Evolutionary conservation across 2,113 vertebrate genomes (phyloP).

Genomic region (Scytalopus superciliaris): DNA sequence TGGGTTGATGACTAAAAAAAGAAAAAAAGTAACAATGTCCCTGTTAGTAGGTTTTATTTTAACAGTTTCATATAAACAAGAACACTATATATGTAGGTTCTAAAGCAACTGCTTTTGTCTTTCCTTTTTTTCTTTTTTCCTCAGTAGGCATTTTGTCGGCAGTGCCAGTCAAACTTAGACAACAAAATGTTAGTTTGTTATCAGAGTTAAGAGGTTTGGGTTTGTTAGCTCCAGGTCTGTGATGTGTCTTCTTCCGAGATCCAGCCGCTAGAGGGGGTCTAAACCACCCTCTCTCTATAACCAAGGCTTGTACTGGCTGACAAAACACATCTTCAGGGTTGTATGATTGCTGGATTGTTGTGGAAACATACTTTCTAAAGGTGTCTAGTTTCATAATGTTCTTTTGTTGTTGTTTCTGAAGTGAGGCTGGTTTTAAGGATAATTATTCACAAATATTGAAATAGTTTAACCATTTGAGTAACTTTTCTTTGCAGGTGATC

Average conservation of each 20-base stretch:
- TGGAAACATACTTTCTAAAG: not conserved
- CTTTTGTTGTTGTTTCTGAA: not conserved
- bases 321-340: not conserved
- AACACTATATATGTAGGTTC: not conserved
- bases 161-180: not conserved
- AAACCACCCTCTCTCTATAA: not conserved
- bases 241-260: not conserved
- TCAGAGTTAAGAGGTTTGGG: not conserved
- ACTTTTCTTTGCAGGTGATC: slow-evolving; percentile 54
- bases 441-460: not conserved
- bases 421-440: not conserved
- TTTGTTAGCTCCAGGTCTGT: not conserved
- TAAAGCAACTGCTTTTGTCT: not conserved
- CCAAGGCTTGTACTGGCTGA: not conserved
- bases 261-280: slow-evolving; percentile 44
- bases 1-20: not conserved
- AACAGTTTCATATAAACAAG: not conserved
- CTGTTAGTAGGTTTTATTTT: not conserved
- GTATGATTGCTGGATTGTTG: not conserved
- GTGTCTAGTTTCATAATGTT: not conserved
- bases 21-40: not conserved
- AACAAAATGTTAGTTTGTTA: not conserved
- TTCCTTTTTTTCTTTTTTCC: not conserved
- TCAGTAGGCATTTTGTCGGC: not conserved
- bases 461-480: not conserved